phyloP scores from a whole-genome alignment of 37 sponge, comb jelly and placozoan genomes.

The Mnemiopsis leidyi region DNA sequence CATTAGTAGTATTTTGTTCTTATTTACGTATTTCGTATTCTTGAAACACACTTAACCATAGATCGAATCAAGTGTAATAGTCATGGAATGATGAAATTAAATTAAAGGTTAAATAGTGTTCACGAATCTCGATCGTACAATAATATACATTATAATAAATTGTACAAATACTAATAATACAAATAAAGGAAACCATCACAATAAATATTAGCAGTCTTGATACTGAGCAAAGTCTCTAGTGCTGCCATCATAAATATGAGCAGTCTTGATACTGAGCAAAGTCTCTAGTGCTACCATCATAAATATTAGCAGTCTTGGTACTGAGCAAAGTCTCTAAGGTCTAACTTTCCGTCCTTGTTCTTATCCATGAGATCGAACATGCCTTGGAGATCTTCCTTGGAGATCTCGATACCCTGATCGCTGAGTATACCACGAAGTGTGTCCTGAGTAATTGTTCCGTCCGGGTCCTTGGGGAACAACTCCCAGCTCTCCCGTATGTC shows the following conservation, averaged over 20 bases:
- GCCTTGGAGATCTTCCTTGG: constrained; percentile 31
- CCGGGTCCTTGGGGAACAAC: constrained; percentile 32
- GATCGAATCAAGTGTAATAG: no score
- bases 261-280: constrained; percentile 54
- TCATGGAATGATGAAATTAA: no score
- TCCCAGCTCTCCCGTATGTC: constrained; percentile 52
- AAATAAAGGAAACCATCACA: no score
- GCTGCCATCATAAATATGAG: no score
- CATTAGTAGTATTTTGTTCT: no score
- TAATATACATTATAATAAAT: no score
- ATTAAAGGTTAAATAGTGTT: no score
- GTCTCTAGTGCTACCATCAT: no score
- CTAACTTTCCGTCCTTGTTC: constrained; percentile 53
- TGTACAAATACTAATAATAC: no score
- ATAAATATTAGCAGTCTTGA: constrained; percentile 27
- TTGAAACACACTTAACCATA: no score
- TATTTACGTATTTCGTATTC: no score
- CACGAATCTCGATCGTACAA: no score
- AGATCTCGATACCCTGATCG: constrained; percentile 36
- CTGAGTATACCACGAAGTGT: constrained; percentile 42
- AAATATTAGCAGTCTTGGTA: constrained; percentile 40
- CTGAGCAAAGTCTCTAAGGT: constrained; percentile 31
- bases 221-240: constrained; percentile 45
- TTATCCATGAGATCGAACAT: constrained; percentile 49
- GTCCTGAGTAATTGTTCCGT: constrained; percentile 11